Percentiles rank a stretch among this genome's conserved stretches.
These are phyloP conservation scores for Calephelis perditalis DNA, from an alignment of 2,888 invertebrate genomes.

Conservation along the genomic window DNA sequence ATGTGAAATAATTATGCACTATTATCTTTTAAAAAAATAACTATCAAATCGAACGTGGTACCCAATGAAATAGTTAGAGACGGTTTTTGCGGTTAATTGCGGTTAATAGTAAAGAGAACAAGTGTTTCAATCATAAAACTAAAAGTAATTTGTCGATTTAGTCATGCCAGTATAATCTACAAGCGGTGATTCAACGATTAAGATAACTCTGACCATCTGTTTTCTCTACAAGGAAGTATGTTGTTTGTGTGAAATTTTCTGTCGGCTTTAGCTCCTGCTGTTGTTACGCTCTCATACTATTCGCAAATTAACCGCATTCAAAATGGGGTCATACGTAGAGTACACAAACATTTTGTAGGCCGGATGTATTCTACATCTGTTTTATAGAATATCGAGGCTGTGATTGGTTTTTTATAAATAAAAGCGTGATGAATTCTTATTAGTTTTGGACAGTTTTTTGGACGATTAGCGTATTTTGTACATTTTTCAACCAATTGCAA, in stretches of 20 bases:
- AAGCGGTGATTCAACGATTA: conserved; percentile 5
- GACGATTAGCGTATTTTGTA: no score
- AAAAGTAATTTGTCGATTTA: no score
- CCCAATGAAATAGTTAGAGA: no score
- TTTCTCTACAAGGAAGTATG: conserved; percentile 24
- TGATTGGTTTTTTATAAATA: not conserved
- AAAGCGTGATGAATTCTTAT: no score
- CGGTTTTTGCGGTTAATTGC: no score
- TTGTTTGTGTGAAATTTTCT: conserved; percentile 29
- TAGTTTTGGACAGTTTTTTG: no score
- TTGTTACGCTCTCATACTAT: conserved; percentile 10
- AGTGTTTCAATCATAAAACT: no score
- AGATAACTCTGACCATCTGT: conserved; percentile 9
- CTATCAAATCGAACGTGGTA: no score
- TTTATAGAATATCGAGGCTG: conserved; percentile 5
- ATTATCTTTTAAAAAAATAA: no score
- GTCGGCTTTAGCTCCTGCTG: conserved; percentile 18
- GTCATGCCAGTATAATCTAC: not conserved
- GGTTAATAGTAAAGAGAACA: no score
- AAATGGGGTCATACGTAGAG: conserved; percentile 6
- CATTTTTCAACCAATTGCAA: no score
- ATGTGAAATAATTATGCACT: no score
- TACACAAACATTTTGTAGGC: conserved; percentile 11
- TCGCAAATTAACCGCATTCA: conserved; percentile 12
- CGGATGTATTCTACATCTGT: conserved; percentile 12